Percentiles rank a stretch among this genome's conserved stretches.
phyloP scores from a whole-genome alignment of 2,113 vertebrate genomes.

The Menidia beryllina region DNA sequence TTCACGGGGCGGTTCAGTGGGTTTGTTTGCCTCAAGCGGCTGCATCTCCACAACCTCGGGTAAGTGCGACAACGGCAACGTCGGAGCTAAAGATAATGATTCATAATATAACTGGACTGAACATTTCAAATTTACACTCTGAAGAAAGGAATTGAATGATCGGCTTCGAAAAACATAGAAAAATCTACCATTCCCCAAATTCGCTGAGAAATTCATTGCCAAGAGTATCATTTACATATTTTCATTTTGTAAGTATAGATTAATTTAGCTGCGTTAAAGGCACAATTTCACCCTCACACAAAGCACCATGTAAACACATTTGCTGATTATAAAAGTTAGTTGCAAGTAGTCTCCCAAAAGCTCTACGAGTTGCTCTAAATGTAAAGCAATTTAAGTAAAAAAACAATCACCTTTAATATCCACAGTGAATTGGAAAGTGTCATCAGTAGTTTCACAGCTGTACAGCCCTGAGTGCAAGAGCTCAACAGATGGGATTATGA shows the following conservation, averaged over 20 bases:
- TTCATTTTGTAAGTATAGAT: slow-evolving; percentile 41
- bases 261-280: slow-evolving; percentile 35
- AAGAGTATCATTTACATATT: slow-evolving; percentile 11
- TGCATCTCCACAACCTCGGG: slow-evolving; percentile 68
- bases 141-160: slow-evolving; percentile 46
- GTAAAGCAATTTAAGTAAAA: slow-evolving; percentile 49
- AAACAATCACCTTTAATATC: slow-evolving; percentile 82
- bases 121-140: slow-evolving; percentile 58
- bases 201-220: slow-evolving; percentile 51
- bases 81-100: slow-evolving; percentile 79
- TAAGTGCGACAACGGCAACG: slow-evolving; percentile 65
- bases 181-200: slow-evolving; percentile 57
- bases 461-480: slow-evolving; percentile 78
- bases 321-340: slow-evolving; percentile 60
- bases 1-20: slow-evolving; percentile 69
- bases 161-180: slow-evolving; percentile 40
- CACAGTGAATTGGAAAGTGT: slow-evolving; percentile 79
- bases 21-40: slow-evolving; percentile 63
- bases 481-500: slow-evolving; percentile 76
- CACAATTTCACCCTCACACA: slow-evolving; percentile 41
- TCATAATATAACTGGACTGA: slow-evolving; percentile 71
- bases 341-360: slow-evolving; percentile 55
- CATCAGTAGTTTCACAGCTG: slow-evolving; percentile 79
- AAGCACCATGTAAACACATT: slow-evolving; percentile 44
- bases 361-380: slow-evolving; percentile 54